A percentile compares a stretch with the other conserved stretches of the same genome.
These are phyloP conservation scores for Calosoma granatense DNA, from an alignment of 1,140 invertebrate genomes.

Conservation along the genomic window DNA sequence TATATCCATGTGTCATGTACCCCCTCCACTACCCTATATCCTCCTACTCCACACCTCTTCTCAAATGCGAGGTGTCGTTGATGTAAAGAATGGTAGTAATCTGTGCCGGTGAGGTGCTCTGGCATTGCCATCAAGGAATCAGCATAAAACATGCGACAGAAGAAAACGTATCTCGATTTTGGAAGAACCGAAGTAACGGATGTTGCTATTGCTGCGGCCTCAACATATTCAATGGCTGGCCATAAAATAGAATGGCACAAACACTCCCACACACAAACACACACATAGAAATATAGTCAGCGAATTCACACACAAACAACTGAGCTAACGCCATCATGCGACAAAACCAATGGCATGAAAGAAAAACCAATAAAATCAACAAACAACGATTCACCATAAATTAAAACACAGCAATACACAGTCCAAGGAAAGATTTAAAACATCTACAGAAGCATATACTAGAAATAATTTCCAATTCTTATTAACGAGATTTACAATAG, in stretches of 20 bases:
- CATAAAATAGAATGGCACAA: constrained; percentile 3
- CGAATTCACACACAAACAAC: background rate
- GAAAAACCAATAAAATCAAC: constrained; percentile 2
- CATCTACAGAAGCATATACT: too few relatives aligned
- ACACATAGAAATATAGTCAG: background rate
- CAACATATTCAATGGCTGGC: constrained; percentile 5
- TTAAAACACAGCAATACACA: constrained; percentile 1
- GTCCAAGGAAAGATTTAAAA: too few relatives aligned
- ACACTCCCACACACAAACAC: background rate
- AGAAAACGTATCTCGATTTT: constrained; percentile 1
- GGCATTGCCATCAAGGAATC: background rate
- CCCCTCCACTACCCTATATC: too few relatives aligned
- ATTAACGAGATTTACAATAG: too few relatives aligned
- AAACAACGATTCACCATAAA: constrained; percentile 1
- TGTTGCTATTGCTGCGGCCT: constrained; percentile 5
- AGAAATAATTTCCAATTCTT: too few relatives aligned
- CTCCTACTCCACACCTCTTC: too few relatives aligned
- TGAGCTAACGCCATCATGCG: background rate
- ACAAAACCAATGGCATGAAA: constrained; percentile 1
- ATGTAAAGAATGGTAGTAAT: background rate
- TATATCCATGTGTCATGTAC: too few relatives aligned
- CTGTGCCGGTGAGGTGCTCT: background rate
- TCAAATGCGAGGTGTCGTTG: background rate
- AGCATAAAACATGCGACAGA: constrained; percentile 6
- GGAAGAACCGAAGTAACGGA: constrained; percentile 3